phyloP scores from a whole-genome alignment of 1,140 invertebrate species.

The Caenorhabditis brenneri region DNA sequence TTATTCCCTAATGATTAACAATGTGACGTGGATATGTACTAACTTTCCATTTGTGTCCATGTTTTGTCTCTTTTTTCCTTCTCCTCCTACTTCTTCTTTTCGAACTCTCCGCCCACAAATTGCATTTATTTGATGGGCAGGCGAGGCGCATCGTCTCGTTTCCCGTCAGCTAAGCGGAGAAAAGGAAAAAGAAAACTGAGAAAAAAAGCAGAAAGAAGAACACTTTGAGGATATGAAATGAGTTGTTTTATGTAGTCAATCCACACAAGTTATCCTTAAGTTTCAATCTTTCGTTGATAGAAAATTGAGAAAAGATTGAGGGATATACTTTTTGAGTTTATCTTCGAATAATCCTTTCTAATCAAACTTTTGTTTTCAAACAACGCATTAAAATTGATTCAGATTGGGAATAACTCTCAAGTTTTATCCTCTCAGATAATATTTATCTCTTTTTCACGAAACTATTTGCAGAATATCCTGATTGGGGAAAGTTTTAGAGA shows the following conservation, averaged over 20 bases:
- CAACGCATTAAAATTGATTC: too few relatives aligned
- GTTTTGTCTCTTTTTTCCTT: neutral
- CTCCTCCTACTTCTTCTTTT: neutral
- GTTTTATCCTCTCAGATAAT: too few relatives aligned
- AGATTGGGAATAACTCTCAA: too few relatives aligned
- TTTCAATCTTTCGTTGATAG: neutral
- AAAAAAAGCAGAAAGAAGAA: constrained; percentile 7
- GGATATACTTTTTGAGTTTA: too few relatives aligned
- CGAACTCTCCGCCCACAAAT: constrained; percentile 39
- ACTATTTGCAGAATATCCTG: too few relatives aligned
- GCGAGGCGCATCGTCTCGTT: constrained; percentile 26
- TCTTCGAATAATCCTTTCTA: too few relatives aligned
- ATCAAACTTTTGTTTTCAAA: too few relatives aligned
- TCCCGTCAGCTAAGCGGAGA: constrained; percentile 5
- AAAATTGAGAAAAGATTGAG: too few relatives aligned
- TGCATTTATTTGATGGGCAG: constrained; percentile 38
- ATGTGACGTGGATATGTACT: constrained; percentile 12
- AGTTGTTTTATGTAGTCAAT: constrained; percentile 9
- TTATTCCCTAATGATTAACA: constrained; percentile 25
- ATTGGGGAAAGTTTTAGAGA: too few relatives aligned
- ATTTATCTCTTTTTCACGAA: too few relatives aligned
- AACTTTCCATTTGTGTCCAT: neutral
- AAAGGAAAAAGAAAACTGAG: neutral
- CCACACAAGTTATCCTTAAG: neutral
- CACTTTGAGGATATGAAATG: constrained; percentile 33